Evolutionary conservation across 2,797 vertebrate species (phyloP), one percentile per base, ranked within the genome.

Genomic region (Cirrhinus mrigala): DNA sequence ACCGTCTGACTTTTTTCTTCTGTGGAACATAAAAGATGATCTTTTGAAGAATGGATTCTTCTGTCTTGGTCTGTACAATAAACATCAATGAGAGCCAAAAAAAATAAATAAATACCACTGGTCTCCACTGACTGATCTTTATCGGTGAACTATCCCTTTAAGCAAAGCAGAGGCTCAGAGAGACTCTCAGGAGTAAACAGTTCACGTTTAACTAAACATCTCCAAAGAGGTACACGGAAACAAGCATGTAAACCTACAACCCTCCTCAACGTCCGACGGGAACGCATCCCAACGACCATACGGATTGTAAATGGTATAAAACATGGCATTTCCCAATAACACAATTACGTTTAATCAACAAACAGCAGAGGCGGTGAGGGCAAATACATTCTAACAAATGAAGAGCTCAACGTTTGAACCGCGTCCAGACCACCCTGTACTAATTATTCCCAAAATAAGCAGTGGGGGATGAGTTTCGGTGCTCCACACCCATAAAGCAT

Each of bases 401-500:
- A 79, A 66, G 12, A n/a, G 9, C n/a, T 40, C 33, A 40, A 60
- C 12, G 29, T 27, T 50, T 64, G 60, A 80, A 80, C 18, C 8
- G 27, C 6, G 29, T 68, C 44, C 64, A 74, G 62, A 70, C 75
- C 75, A 70, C 62, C 29, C 82, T 78, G 62, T 29, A 56, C 82
- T 78, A 76, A 76, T 64, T 56, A 77, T 44, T 79, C 52, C 66
- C n/a, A 77, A 71, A 79, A 56, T 33, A 79, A 85, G 76, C 27
- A 71, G 24, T 18, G 66, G 40, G 27, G 40, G 66, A 79, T 27
- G 12, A 50, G 56, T 4, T 77, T 84, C n/a, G 68, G 16, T 27
- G 52, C 24, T 69, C n/a, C 50, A 79, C 29, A 70, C 18, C 66
- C 50, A 73, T 71, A 44, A 78, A 58, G 18, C 83, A 79, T 18